Evolutionary conservation across 2,888 invertebrate species (phyloP).

Genomic region (Epirrhoe alternata): DNA sequence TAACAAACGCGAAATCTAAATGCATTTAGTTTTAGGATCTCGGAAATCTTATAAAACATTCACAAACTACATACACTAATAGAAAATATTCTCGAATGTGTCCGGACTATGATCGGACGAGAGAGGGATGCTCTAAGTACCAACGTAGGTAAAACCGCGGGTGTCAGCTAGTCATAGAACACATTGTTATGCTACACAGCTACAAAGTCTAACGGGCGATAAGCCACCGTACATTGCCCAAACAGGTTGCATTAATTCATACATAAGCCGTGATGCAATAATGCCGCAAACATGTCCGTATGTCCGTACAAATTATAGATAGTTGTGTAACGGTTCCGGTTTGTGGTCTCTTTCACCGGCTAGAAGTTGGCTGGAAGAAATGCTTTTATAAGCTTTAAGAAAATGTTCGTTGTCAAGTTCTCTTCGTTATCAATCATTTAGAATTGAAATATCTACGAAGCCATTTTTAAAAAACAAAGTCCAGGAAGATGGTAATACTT

Average conservation of each 20-base stretch:
- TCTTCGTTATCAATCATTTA: no score
- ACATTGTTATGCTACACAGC: background rate
- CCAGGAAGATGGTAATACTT: no score
- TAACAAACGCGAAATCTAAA: background rate
- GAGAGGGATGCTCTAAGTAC: no score
- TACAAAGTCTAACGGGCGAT: constrained; percentile 2
- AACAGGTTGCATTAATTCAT: constrained; percentile 37
- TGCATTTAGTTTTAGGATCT: no score
- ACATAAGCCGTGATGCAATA: constrained; percentile 40
- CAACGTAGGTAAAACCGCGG: no score
- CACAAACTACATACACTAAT: no score
- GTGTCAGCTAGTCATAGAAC: background rate
- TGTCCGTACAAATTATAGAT: constrained; percentile 28
- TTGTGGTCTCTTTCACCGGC: constrained; percentile 12
- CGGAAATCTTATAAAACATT: no score
- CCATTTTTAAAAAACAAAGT: no score
- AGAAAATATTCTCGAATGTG: no score
- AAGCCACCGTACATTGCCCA: constrained; percentile 24
- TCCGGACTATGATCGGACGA: background rate
- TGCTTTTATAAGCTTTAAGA: background rate
- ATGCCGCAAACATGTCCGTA: constrained; percentile 29
- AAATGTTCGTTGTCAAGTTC: background rate
- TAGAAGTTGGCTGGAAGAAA: constrained; percentile 28
- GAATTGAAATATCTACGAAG: no score
- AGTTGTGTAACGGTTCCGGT: constrained; percentile 37